Percentiles rank a stretch among this genome's conserved stretches.
phyloP scores from a whole-genome alignment of 1,140 invertebrate species.

The Ectropis grisescens region DNA sequence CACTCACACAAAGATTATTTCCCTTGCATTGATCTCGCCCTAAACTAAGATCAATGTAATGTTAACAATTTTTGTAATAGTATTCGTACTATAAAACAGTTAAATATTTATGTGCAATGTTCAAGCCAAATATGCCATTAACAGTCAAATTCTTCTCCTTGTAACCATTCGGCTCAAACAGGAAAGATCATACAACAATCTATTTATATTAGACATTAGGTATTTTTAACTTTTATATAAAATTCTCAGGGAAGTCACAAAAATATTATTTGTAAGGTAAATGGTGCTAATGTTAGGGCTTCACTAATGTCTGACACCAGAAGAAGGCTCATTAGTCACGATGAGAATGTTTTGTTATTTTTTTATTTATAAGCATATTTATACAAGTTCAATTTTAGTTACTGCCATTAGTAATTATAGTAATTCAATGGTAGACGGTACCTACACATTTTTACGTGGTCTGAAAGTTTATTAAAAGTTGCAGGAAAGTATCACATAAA shows the following conservation, averaged over 20 bases:
- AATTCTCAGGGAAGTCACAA: constrained; percentile 67
- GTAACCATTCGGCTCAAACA: constrained; percentile 64
- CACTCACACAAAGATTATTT: constrained; percentile 47
- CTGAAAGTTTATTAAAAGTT: constrained; percentile 44
- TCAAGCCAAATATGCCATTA: constrained; percentile 67
- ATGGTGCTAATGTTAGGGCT: constrained; percentile 68
- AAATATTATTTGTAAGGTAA: constrained; percentile 64
- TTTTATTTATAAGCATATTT: constrained; percentile 67
- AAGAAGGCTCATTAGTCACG: constrained; percentile 61
- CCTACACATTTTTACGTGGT: constrained; percentile 29
- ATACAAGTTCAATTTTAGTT: constrained; percentile 58
- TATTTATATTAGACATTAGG: constrained; percentile 68
- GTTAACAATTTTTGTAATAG: constrained; percentile 48
- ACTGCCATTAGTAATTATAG: constrained; percentile 62
- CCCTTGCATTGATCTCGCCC: constrained; percentile 51
- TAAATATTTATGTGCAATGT: constrained; percentile 61
- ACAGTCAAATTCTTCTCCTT: constrained; percentile 45
- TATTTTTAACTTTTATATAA: constrained; percentile 67
- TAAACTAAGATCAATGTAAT: constrained; percentile 39
- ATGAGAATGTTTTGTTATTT: constrained; percentile 63
- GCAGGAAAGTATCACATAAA: constrained; percentile 60
- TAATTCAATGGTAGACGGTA: constrained; percentile 37
- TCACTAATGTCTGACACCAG: constrained; percentile 67
- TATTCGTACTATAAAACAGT: constrained; percentile 43
- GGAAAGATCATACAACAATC: constrained; percentile 52